These are phyloP conservation scores for Rhyacophila brunnea DNA, from an alignment of 1,140 invertebrate genomes.

Conservation along the genomic window DNA sequence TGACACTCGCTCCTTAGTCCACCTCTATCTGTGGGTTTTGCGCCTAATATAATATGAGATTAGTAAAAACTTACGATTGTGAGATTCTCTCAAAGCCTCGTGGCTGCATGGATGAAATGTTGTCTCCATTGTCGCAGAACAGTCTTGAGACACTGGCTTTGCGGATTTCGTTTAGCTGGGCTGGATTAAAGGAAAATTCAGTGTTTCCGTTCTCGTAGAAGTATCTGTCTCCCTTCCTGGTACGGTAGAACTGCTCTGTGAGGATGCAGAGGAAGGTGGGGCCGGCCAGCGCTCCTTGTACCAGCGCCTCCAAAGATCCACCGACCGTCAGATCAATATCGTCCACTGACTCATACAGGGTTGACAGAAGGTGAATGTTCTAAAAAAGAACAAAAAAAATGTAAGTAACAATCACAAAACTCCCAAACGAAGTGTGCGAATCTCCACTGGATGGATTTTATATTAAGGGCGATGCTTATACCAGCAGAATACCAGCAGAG, in stretches of 20 bases:
- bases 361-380: slow-evolving; percentile 65
- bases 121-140: slow-evolving; percentile 49
- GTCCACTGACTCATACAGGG: slow-evolving; percentile 68
- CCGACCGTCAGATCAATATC: slow-evolving; percentile 90
- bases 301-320: slow-evolving; percentile 75
- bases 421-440: no score
- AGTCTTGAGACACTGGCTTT: slow-evolving; percentile 47
- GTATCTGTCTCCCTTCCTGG: slow-evolving; percentile 78
- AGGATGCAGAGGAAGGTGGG: slow-evolving; percentile 92
- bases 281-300: slow-evolving; percentile 77
- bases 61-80: slow-evolving; percentile 15
- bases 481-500: no score
- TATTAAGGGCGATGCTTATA: no score
- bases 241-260: slow-evolving; percentile 83
- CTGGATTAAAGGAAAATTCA: slow-evolving; percentile 63
- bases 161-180: slow-evolving; percentile 48
- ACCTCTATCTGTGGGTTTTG: no score
- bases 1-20: no score
- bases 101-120: slow-evolving; percentile 44
- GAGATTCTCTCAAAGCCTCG: slow-evolving; percentile 41
- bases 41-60: no score
- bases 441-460: no score
- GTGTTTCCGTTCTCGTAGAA: slow-evolving; percentile 77
- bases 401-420: background rate
- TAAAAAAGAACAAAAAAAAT: slow-evolving; percentile 40